Conservation (phyloP, 2,113 vertebrate genomes). For the Gila orcuttii region DNA sequence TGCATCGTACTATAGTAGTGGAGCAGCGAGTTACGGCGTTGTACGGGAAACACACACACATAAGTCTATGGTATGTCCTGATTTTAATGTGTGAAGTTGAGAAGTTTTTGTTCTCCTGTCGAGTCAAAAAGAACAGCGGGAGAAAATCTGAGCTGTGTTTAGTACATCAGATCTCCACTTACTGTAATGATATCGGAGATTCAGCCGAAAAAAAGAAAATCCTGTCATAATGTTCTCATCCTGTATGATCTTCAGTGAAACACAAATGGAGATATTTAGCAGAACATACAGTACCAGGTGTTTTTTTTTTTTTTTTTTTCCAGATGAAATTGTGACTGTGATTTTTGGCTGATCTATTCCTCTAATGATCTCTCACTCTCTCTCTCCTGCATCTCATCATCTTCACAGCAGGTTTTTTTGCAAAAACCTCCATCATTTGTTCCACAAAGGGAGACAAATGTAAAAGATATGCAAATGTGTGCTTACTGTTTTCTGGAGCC, state of each 20-base stretch:
- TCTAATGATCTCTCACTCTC: background rate
- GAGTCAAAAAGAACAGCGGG: too few species aligned
- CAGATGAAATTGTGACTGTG: background rate
- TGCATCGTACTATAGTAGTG: too few species aligned
- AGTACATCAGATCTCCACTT: background rate
- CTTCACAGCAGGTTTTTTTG: conserved; percentile 33
- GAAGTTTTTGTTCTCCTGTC: too few species aligned
- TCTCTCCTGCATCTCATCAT: conserved; percentile 21
- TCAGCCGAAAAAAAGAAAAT: background rate
- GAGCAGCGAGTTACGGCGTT: too few species aligned
- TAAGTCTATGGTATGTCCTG: too few species aligned
- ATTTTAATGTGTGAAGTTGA: too few species aligned
- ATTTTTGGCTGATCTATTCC: conserved; percentile 11
- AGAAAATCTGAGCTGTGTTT: background rate
- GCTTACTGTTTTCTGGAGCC: conserved; percentile 25
- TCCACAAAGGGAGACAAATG: conserved; percentile 13
- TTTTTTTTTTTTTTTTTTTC: too few species aligned
- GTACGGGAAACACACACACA: too few species aligned
- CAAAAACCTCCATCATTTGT: conserved; percentile 31
- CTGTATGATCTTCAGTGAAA: background rate
- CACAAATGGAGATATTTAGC: background rate
- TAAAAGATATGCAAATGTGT: conserved; percentile 16
- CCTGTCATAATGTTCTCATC: background rate
- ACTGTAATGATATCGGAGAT: too few species aligned
- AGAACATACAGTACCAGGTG: background rate